Conservation (phyloP, 1,140 invertebrate species). For the Paramacrobiotus metropolitanus region DNA sequence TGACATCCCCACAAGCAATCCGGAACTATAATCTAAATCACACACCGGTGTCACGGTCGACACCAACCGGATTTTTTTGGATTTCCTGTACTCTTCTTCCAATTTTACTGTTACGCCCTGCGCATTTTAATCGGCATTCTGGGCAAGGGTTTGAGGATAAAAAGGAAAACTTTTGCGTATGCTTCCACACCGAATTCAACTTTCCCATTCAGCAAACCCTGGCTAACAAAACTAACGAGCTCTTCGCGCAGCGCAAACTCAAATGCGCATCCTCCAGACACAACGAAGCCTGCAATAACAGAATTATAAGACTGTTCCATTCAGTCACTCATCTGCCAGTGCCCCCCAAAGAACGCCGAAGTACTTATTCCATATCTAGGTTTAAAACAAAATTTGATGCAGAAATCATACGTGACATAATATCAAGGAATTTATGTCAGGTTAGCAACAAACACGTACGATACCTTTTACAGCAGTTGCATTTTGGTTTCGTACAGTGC, state of each 20-base stretch:
- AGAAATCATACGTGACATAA: no score
- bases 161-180: slow-evolving; percentile 79
- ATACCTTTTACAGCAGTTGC: no score
- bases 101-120: slow-evolving; percentile 87
- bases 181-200: slow-evolving; percentile 70
- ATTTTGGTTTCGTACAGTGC: no score
- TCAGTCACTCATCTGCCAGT: no score
- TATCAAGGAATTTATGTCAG: no score
- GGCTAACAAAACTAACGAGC: slow-evolving; percentile 54
- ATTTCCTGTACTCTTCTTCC: slow-evolving; percentile 45
- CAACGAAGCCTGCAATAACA: slow-evolving; percentile 32
- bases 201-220: slow-evolving; percentile 53
- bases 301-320: no score
- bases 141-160: slow-evolving; percentile 81
- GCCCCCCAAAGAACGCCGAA: no score
- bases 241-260: slow-evolving; percentile 69
- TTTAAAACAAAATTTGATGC: no score
- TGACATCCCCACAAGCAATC: no score
- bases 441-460: no score
- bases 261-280: slow-evolving; percentile 90
- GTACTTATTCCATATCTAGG: no score
- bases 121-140: slow-evolving; percentile 80
- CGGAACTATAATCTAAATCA: no score
- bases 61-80: slow-evolving; percentile 48
- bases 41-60: slow-evolving; percentile 59